Conservation (phyloP, 2,888 invertebrate species). For the Temnothorax unifasciatus region DNA sequence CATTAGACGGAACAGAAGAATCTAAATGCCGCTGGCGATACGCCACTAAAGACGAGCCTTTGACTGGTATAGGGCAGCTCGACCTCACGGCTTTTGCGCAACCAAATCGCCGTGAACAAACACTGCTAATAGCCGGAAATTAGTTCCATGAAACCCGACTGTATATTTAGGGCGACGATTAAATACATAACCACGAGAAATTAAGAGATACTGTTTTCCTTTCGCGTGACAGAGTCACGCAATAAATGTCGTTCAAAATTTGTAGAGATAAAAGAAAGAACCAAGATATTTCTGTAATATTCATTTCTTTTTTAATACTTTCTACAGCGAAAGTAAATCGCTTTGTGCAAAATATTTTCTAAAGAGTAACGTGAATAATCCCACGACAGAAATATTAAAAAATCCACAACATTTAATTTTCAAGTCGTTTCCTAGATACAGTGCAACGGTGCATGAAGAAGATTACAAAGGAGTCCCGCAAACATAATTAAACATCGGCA, state of each 20-base stretch:
- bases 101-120: constrained; percentile 42
- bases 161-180: constrained; percentile 10
- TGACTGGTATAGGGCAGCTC: background rate
- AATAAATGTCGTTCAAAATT: background rate
- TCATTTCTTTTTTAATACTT: background rate
- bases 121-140: constrained; percentile 46
- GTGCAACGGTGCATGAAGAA: constrained; percentile 6
- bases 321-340: background rate
- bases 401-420: constrained; percentile 13
- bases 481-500: constrained; percentile 35
- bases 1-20: constrained; percentile 50
- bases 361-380: background rate
- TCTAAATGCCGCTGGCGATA: constrained; percentile 59
- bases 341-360: background rate
- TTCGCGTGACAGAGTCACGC: background rate
- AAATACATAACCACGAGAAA: background rate
- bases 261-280: background rate
- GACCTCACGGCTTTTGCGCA: constrained; percentile 34
- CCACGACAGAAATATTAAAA: background rate
- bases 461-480: background rate
- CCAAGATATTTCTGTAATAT: background rate
- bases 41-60: constrained; percentile 35
- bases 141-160: constrained; percentile 37
- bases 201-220: background rate
- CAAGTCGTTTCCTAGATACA: background rate